These are phyloP conservation scores for Brachypterus glaber DNA, from an alignment of 2,888 invertebrate species.

Conservation along the genomic window DNA sequence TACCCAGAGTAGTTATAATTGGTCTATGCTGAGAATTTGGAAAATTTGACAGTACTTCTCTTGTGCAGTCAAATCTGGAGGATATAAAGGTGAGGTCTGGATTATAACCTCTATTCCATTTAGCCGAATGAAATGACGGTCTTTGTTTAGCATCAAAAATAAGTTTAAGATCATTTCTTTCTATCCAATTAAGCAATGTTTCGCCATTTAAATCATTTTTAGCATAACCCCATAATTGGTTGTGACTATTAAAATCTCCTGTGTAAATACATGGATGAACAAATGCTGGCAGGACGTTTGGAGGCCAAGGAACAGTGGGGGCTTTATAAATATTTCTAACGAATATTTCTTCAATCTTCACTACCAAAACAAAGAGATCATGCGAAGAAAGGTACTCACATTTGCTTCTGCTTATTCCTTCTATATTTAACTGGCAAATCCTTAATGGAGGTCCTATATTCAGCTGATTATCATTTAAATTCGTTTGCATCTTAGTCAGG, in stretches of 20 bases:
- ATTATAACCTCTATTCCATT: conserved; percentile 4
- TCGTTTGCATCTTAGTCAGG: no score
- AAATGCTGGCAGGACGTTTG: no score
- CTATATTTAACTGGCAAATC: conserved; percentile 7
- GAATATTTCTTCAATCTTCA: not conserved
- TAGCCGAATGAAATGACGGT: conserved; percentile 2
- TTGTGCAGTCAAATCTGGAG: not conserved
- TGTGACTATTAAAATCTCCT: no score
- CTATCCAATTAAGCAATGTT: not conserved
- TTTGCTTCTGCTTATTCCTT: conserved; percentile 6
- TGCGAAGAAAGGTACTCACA: not conserved
- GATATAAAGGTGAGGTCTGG: conserved; percentile 6
- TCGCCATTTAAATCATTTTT: no score
- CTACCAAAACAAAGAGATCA: conserved; percentile 1
- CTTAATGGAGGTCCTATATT: conserved; percentile 4
- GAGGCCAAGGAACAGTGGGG: no score
- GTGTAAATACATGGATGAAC: no score
- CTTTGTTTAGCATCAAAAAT: conserved; percentile 5
- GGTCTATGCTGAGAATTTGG: conserved; percentile 6
- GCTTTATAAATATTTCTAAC: not conserved
- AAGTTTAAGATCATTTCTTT: not conserved
- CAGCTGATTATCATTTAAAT: no score
- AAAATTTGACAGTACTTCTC: conserved; percentile 2
- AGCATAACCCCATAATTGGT: no score
- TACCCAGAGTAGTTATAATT: conserved; percentile 4